Evolutionary conservation across 2,888 invertebrate genomes (phyloP).

Genomic region (Tethea ocularis): DNA sequence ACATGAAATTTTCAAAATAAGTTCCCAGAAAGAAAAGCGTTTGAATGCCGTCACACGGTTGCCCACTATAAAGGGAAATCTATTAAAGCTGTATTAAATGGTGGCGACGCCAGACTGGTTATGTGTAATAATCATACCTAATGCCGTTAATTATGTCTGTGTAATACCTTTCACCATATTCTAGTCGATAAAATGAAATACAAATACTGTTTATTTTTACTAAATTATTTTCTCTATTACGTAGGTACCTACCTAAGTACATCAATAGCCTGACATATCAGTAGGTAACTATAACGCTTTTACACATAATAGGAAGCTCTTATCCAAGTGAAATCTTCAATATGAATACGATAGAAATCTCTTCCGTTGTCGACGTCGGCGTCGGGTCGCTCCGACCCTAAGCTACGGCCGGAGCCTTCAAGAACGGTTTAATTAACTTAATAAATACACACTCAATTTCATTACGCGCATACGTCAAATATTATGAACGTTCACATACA

Average conservation of each 20-base stretch:
- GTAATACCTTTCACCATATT: too few species aligned
- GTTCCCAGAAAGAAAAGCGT: too few species aligned
- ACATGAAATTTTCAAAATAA: too few species aligned
- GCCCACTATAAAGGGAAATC: too few species aligned
- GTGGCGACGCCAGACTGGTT: too few species aligned
- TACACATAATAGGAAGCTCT: conserved; percentile 9
- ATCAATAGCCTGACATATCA: background rate
- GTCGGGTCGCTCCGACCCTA: conserved; percentile 34
- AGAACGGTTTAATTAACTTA: conserved; percentile 81
- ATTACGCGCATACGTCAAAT: conserved; percentile 81
- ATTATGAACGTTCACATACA: conserved; percentile 64
- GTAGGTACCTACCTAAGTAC: background rate
- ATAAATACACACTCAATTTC: conserved; percentile 82
- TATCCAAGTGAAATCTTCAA: conserved; percentile 35
- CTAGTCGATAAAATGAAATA: too few species aligned
- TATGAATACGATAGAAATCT: conserved; percentile 16
- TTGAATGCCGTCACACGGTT: too few species aligned
- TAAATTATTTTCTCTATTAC: background rate
- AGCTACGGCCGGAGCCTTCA: conserved; percentile 47
- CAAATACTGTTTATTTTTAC: too few species aligned
- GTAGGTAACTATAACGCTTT: background rate
- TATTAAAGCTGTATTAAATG: too few species aligned
- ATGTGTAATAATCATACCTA: too few species aligned
- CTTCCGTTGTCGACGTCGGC: conserved; percentile 14
- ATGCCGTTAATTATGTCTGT: too few species aligned